phyloP scores from a whole-genome alignment of 2,888 invertebrate genomes.

The Pseudanteris insignis region DNA sequence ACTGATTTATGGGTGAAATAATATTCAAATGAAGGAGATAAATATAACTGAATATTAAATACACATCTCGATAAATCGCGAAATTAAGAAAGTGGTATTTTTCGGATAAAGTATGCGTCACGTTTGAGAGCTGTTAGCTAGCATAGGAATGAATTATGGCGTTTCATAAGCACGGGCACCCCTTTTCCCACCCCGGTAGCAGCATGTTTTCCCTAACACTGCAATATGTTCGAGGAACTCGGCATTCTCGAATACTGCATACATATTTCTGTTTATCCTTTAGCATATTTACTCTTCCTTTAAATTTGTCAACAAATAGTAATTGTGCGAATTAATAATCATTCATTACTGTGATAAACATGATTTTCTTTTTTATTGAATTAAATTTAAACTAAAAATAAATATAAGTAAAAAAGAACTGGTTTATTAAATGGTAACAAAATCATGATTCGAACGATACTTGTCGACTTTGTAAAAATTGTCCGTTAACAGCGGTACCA shows the following conservation, averaged over 20 bases:
- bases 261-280: conserved; percentile 34
- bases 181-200: conserved; percentile 32
- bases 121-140: conserved; percentile 33
- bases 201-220: conserved; percentile 32
- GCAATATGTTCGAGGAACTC: conserved; percentile 41
- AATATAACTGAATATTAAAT: conserved; percentile 17
- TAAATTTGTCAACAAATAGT: conserved; percentile 30
- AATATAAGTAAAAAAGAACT: too few species aligned
- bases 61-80: conserved; percentile 22
- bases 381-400: too few species aligned
- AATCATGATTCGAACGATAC: too few species aligned
- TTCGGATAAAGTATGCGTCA: conserved; percentile 33
- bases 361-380: too few species aligned
- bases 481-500: conserved; percentile 41
- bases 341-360: too few species aligned
- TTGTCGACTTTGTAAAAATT: too few species aligned
- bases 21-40: conserved; percentile 10
- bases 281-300: conserved; percentile 32
- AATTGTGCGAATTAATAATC: too few species aligned
- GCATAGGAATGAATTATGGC: conserved; percentile 38
- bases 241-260: conserved; percentile 38
- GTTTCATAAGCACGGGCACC: conserved; percentile 43
- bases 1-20: conserved; percentile 17
- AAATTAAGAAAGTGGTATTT: conserved; percentile 35
- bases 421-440: too few species aligned